Evolutionary conservation across 2,113 vertebrate species (phyloP).

Genomic region (Emydocephalus ijimae): DNA sequence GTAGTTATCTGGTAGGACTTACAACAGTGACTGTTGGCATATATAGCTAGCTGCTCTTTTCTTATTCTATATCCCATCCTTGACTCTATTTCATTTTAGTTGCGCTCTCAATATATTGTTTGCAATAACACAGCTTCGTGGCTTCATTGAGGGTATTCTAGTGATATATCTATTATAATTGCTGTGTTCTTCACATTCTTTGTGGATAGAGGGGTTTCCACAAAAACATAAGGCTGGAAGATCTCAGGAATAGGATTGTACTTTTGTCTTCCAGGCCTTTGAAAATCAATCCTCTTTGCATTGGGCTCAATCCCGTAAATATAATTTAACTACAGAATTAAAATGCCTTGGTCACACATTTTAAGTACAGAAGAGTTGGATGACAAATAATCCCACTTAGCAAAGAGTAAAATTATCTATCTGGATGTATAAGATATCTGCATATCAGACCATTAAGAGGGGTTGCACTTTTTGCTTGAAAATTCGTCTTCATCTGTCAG

Average conservation of each 20-base stretch:
- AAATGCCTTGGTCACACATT: neutral
- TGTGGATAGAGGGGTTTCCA: no score
- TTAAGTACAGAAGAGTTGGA: neutral
- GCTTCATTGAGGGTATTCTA: neutral
- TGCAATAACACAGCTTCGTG: neutral
- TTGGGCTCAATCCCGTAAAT: neutral
- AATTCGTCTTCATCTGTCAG: conserved; percentile 9
- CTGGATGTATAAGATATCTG: neutral
- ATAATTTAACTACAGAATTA: neutral
- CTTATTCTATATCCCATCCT: neutral
- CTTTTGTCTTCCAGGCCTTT: neutral
- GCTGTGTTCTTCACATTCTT: neutral
- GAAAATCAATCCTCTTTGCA: neutral
- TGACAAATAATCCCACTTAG: neutral
- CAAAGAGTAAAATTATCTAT: neutral
- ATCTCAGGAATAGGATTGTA: neutral
- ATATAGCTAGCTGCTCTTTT: neutral
- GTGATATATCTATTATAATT: neutral
- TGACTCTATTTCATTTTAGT: neutral
- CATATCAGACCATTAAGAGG: neutral
- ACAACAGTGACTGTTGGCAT: neutral
- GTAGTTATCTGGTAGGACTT: neutral
- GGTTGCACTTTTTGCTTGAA: neutral
- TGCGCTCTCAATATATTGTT: neutral
- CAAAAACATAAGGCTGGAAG: neutral